Evolutionary conservation across 2,797 vertebrate genomes (phyloP), one percentile per base, ranked within the genome.

Genomic region (Betta splendens): DNA sequence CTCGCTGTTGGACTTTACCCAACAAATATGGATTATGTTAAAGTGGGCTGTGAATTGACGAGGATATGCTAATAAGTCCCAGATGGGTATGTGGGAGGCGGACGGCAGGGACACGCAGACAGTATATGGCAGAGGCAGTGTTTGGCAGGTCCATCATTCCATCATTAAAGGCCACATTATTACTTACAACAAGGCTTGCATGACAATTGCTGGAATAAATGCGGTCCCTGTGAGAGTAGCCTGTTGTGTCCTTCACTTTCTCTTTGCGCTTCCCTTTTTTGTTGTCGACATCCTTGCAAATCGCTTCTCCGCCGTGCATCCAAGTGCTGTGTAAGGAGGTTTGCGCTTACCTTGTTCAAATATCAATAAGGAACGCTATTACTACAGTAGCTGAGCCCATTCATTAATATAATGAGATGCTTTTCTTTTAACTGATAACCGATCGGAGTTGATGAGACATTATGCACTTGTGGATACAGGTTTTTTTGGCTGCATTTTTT

Each of bases 81-180:
- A 96, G 94, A 96, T 95, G 96, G 95, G 93, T 91, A 90, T 92
- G 91, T 92, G 92, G 90, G 91, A 82, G 93, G 89, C 92, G 89
- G 92, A 89, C 89, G 88, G 89, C 89, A 86, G 94, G 93, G 94
- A 95, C 93, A 93, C 75, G 92, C 92, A 93, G 89, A 91, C 92
- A 87, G 93, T 93, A 89, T 91, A 94, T 91, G 93, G 94, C 93
- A 92, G 92, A 87, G 94, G 91, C 93, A 97, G 93, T 98, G 92
- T 94, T 95, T 98, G 96, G 96, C 97, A 98, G 95, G 95, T 98
- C 96, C 93, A 98, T 99, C 96, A 99, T 98, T 96, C 95, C 93
- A 92, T 98, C 97, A 98, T 99, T 99, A 99, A 98, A 98, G 96
- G 96, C 94, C 95, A 98, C 95, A 99, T 99, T 98, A 98, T 99